These are phyloP conservation scores for Itoplectis maculator DNA, from an alignment of 2,888 invertebrate species.

Conservation along the genomic window DNA sequence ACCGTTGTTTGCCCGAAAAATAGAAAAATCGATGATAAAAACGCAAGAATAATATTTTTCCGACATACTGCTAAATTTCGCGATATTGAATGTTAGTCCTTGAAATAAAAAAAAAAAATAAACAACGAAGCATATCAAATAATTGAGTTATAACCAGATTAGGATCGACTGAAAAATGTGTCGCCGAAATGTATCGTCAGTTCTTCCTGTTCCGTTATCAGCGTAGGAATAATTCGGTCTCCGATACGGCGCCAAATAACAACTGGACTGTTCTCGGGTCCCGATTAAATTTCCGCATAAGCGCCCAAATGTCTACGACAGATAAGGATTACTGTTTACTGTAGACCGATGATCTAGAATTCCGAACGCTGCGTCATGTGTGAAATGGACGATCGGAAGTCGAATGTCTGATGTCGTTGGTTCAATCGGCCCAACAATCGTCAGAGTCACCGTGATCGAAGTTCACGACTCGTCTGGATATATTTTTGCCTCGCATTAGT, in stretches of 20 bases:
- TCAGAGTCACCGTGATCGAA: background rate
- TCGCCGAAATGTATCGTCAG: background rate
- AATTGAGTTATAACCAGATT: background rate
- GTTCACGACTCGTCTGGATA: background rate
- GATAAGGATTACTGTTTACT: conserved; percentile 3
- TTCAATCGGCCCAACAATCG: background rate
- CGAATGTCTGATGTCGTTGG: background rate
- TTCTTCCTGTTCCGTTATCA: conserved; percentile 8
- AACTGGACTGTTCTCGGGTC: background rate
- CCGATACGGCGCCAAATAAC: background rate
- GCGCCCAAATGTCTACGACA: background rate
- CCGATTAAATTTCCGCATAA: conserved; percentile 12
- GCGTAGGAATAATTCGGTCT: background rate
- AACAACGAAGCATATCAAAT: background rate
- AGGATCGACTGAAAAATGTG: background rate
- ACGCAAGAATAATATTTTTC: too few relatives aligned
- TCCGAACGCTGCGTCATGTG: too few relatives aligned
- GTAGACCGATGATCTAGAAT: too few relatives aligned
- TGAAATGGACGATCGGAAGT: background rate
- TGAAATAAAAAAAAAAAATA: background rate
- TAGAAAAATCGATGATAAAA: too few relatives aligned
- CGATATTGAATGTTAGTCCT: too few relatives aligned
- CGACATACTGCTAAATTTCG: too few relatives aligned
- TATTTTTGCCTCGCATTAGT: background rate
- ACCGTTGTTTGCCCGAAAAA: too few relatives aligned